phyloP scores from a whole-genome alignment of 1,140 invertebrate species.

The Heliconius congener region DNA sequence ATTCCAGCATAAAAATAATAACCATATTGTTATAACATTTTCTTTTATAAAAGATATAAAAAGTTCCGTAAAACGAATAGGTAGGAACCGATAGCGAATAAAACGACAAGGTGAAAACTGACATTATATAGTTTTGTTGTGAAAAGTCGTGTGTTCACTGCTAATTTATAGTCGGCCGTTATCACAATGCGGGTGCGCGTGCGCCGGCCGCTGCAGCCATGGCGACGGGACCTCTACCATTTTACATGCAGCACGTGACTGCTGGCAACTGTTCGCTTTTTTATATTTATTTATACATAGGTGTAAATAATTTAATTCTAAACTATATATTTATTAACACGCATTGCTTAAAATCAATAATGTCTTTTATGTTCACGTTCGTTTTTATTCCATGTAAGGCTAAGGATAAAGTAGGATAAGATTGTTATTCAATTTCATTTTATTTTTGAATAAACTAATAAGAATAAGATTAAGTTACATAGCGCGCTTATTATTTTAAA shows the following conservation, averaged over 20 bases:
- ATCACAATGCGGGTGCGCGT: conserved; percentile 71
- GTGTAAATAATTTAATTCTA: neutral
- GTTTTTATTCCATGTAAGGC: too few species aligned
- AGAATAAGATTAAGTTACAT: neutral
- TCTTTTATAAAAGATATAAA: neutral
- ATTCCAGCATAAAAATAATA: too few species aligned
- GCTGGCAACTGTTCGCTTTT: conserved; percentile 46
- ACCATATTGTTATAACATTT: neutral
- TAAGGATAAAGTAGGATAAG: too few species aligned
- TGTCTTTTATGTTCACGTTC: too few species aligned
- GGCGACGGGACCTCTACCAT: conserved; percentile 47
- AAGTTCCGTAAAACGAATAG: conserved; percentile 25
- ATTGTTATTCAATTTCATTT: too few species aligned
- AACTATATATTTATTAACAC: neutral
- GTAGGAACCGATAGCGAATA: conserved; percentile 49
- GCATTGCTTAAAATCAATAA: too few species aligned
- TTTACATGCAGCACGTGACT: conserved; percentile 67
- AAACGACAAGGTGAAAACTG: conserved; percentile 72
- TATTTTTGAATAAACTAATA: neutral
- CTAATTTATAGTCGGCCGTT: conserved; percentile 73
- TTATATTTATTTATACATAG: conserved; percentile 14
- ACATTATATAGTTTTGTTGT: conserved; percentile 60
- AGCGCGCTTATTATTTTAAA: too few species aligned
- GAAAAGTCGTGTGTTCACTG: conserved; percentile 61
- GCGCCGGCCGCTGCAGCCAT: conserved; percentile 48